Percentiles rank a stretch among this genome's conserved stretches.
Conservation (phyloP, 2,888 invertebrate species). For the Corbicula japonica region DNA sequence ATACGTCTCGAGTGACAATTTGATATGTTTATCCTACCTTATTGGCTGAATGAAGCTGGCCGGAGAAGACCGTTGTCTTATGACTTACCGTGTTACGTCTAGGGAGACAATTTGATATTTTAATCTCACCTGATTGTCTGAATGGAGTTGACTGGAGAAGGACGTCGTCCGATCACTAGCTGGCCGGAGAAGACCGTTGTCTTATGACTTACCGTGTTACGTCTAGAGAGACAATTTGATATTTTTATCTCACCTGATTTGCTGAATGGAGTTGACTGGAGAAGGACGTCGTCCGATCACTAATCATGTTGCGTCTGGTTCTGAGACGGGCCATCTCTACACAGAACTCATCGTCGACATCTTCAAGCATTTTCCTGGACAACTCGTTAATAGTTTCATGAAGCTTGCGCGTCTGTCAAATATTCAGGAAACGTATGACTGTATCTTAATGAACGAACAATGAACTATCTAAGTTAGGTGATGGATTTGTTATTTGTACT, state of each 20-base stretch:
- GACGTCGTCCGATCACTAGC: no score
- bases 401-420: constrained; percentile 51
- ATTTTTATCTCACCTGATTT: no score
- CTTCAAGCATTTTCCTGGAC: constrained; percentile 56
- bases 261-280: no score
- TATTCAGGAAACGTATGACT: not conserved
- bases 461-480: not conserved
- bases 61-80: constrained; percentile 62
- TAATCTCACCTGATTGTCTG: no score
- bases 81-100: constrained; percentile 65
- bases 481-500: not conserved
- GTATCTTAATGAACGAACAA: not conserved
- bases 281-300: no score
- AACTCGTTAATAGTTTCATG: constrained; percentile 64
- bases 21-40: no score
- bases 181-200: constrained; percentile 65
- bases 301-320: no score
- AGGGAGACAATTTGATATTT: no score
- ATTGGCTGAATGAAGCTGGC: constrained; percentile 71
- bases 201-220: constrained; percentile 64
- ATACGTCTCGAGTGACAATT: no score
- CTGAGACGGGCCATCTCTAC: constrained; percentile 66
- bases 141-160: no score
- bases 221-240: no score
- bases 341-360: constrained; percentile 63